phyloP scores from a whole-genome alignment of 1,140 invertebrate species.

The Diuraphis noxia region DNA sequence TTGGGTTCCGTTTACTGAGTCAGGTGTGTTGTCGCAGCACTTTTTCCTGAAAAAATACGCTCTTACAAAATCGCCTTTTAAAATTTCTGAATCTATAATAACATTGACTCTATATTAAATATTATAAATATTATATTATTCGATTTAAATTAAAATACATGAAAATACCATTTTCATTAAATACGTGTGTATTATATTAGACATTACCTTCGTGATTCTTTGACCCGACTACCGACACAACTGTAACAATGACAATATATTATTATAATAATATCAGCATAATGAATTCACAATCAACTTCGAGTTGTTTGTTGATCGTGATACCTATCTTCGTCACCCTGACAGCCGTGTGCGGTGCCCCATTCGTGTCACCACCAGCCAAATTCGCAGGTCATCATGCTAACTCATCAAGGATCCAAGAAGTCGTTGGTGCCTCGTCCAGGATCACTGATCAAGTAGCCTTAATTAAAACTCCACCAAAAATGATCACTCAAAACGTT shows the following conservation, averaged over 20 bases:
- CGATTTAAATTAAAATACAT: neutral
- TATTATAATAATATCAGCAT: neutral
- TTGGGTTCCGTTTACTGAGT: neutral
- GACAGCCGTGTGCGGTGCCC: too few species aligned
- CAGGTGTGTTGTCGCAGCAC: neutral
- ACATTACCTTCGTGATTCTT: neutral
- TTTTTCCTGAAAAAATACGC: neutral
- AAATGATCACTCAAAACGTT: too few species aligned
- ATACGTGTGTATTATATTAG: neutral
- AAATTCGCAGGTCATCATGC: fast-evolving
- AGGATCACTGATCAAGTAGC: neutral
- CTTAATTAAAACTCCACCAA: too few species aligned
- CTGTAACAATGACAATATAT: neutral
- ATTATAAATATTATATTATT: neutral
- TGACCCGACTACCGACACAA: neutral
- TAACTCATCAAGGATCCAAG: neutral
- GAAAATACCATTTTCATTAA: neutral
- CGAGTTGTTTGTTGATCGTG: fast-evolving
- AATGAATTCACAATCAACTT: neutral
- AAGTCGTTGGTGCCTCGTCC: fast-evolving
- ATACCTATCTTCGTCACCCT: neutral
- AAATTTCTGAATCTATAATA: neutral
- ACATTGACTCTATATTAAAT: neutral
- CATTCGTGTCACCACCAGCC: too few species aligned
- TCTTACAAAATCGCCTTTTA: neutral